Conservation (phyloP, 1,140 invertebrate genomes). For the Philaenus spumarius region DNA sequence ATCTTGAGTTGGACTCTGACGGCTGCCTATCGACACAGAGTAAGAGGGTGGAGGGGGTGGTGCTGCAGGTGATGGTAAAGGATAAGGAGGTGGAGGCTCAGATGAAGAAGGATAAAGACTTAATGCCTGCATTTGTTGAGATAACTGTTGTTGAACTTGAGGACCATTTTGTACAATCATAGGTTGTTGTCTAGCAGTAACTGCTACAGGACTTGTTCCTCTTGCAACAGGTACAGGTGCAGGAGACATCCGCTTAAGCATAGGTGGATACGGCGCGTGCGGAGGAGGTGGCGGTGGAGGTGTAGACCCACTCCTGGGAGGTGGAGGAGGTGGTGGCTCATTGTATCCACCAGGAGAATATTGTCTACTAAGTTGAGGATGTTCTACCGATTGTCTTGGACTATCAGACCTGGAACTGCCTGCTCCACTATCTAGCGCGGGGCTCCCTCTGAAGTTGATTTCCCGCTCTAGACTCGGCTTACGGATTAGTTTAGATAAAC, state of each 20-base stretch:
- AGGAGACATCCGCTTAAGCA: conserved; percentile 78
- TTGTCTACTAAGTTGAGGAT: conserved; percentile 47
- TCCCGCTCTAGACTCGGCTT: conserved; percentile 82
- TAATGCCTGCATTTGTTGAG: conserved; percentile 81
- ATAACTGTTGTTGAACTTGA: conserved; percentile 75
- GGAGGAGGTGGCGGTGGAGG: conserved; percentile 69
- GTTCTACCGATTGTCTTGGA: conserved; percentile 52
- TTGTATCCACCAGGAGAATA: conserved; percentile 58
- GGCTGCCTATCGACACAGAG: conserved; percentile 74
- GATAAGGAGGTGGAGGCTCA: conserved; percentile 64
- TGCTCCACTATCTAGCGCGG: conserved; percentile 77
- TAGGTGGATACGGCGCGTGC: conserved; percentile 54
- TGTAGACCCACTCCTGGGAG: conserved; percentile 50
- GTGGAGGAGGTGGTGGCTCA: conserved; percentile 40
- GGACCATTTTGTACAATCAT: conserved; percentile 76
- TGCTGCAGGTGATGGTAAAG: conserved; percentile 50
- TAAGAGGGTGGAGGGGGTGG: conserved; percentile 65
- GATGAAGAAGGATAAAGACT: conserved; percentile 49
- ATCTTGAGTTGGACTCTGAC: conserved; percentile 77
- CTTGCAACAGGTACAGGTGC: conserved; percentile 56
- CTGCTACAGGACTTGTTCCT: conserved; percentile 70
- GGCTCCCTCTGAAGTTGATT: conserved; percentile 66
- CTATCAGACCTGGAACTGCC: conserved; percentile 84
- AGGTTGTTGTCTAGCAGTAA: conserved; percentile 54
- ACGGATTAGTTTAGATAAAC: conserved; percentile 64